Base-by-base conservation (phyloP, 2,113 vertebrate species). In the Salvelinus sp. region DNA sequence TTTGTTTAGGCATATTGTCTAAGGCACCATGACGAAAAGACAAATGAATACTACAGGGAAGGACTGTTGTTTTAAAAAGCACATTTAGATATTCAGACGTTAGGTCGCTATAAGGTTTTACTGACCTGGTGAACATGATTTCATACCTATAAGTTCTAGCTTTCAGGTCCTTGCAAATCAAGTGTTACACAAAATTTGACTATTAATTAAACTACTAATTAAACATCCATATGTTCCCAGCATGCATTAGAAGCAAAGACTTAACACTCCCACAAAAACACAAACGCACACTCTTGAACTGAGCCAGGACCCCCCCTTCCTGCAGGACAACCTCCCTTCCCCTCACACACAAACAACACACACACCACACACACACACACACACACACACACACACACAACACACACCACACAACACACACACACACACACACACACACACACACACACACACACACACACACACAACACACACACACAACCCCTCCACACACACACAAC, bases 21-120 rank as follows among this genome's bases (percentile, higher is more conserved):
- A 33, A 44, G 72, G 71, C 57, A 25, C n/a, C 28, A 48, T 73
- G 72, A 73, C 44, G 72, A 73, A 73, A 73, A 73, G 72, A 64
- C 60, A 73, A 73, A 73, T 73, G n/a, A 64, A 64, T 25, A 64
- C 58, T 63, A 33, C 60, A 64, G 57, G 14, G 30, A 47, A 22
- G 22, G 14, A 30, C 6, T 20, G 30, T 13, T 44, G 58, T 47
- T 77, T 54, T 30, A 74, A 66, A 73, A 66, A 44, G 64, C 44
- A 74, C 63, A 47, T 74, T 74, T 67, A 54, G 3, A 54, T 10
- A 6, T 22, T n/a, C 44, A 62, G 18, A 62, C 68, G 27, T 54
- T 60, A 57, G 50, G 38, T 44, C 30, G 18, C 23, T 22, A 18
- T 54, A 54, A 6, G 25, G 69, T 54, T 57, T 25, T 9, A 71